Evolutionary conservation across 2,888 invertebrate genomes (phyloP).

Genomic region (Drosophila mimica): DNA sequence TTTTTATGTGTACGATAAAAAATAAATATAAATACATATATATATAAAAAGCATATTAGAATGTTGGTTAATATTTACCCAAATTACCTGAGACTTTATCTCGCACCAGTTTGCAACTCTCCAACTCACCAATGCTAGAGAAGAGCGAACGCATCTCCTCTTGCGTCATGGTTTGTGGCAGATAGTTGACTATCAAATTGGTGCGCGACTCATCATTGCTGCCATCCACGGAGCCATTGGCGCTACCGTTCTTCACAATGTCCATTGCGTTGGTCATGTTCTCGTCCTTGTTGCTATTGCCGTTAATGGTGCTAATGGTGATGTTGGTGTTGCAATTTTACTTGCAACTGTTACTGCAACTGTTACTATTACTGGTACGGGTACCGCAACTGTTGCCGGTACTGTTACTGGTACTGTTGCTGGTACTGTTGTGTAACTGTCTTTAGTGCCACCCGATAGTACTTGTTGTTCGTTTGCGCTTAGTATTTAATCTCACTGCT

Average conservation of each 20-base stretch:
- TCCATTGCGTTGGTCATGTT: slow-evolving; percentile 86
- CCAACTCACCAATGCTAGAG: slow-evolving; percentile 97
- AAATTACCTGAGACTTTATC: slow-evolving; percentile 96
- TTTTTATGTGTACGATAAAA: background rate
- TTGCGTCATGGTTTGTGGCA: slow-evolving; percentile 97
- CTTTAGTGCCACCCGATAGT: slow-evolving; percentile 1
- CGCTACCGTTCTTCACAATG: slow-evolving; percentile 92
- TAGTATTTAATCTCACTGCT: slow-evolving; percentile 83
- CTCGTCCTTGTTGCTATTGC: slow-evolving; percentile 36
- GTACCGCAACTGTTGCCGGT: slow-evolving; percentile 11
- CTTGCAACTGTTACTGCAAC: slow-evolving; percentile 20
- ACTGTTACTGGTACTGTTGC: slow-evolving; percentile 18
- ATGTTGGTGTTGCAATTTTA: slow-evolving; percentile 19
- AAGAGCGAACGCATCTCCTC: slow-evolving; percentile 97
- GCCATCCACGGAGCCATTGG: slow-evolving; percentile 86
- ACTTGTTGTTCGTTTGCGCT: slow-evolving; percentile 56
- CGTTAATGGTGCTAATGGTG: slow-evolving; percentile 21
- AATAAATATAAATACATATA: background rate
- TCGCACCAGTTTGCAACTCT: slow-evolving; percentile 98
- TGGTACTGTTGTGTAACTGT: no score
- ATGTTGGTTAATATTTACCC: slow-evolving; percentile 82
- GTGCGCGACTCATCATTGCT: slow-evolving; percentile 97
- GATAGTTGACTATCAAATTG: slow-evolving; percentile 97
- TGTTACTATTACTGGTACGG: background rate
- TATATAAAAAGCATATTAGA: slow-evolving; percentile 1